A percentile compares a stretch with the other conserved stretches of the same genome.
These are phyloP conservation scores for Rotaria socialis DNA, from an alignment of 2,888 invertebrate species.

Conservation along the genomic window DNA sequence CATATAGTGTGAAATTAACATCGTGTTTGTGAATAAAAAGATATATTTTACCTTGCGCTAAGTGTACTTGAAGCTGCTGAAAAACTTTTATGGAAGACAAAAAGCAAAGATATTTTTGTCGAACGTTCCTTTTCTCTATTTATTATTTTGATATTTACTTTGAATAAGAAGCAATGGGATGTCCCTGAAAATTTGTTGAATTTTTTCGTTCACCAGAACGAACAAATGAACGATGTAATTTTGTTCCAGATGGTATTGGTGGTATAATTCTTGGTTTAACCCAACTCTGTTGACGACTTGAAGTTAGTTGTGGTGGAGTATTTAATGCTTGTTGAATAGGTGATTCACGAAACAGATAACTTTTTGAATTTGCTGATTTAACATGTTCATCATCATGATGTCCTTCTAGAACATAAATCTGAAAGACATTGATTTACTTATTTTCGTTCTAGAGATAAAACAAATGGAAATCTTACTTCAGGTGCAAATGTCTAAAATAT, in stretches of 20 bases:
- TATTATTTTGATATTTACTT: neutral
- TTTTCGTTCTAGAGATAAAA: neutral
- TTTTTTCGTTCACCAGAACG: neutral
- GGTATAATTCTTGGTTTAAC: too few species aligned
- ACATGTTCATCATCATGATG: neutral
- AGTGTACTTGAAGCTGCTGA: neutral
- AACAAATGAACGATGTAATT: neutral
- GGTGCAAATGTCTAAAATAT: slow-evolving; percentile 34
- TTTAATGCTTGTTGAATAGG: neutral
- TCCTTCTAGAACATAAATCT: slow-evolving; percentile 3
- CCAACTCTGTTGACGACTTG: neutral
- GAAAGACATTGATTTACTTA: neutral
- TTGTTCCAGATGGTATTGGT: neutral
- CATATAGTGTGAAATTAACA: neutral
- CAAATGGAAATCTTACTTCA: neutral
- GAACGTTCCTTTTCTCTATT: neutral
- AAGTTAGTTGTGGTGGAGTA: neutral
- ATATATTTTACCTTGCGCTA: neutral
- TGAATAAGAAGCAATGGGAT: neutral
- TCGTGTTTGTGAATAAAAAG: neutral
- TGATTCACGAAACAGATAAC: neutral
- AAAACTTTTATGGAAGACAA: neutral
- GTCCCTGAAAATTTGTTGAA: neutral
- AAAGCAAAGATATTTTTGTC: neutral
- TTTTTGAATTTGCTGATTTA: neutral